Conservation (phyloP, 2,888 invertebrate genomes). For the Aphodius granarius region DNA sequence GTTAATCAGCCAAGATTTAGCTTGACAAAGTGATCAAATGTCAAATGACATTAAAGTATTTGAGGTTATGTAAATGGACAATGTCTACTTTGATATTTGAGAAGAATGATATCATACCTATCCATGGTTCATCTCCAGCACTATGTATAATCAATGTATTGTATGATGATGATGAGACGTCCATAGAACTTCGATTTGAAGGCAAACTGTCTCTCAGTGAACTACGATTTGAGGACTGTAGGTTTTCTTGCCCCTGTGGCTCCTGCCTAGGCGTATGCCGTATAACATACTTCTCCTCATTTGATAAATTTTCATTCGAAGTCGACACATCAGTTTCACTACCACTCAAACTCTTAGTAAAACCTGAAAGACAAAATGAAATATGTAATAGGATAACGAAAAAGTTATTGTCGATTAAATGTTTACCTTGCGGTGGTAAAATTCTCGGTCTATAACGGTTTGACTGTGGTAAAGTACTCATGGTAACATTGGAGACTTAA, state of each 20-base stretch:
- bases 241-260: slow-evolving; percentile 89
- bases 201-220: slow-evolving; percentile 63
- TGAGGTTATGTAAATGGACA: no score
- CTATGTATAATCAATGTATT: slow-evolving; percentile 84
- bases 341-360: slow-evolving; percentile 72
- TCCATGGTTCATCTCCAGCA: slow-evolving; percentile 73
- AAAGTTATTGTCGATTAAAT: neutral
- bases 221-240: slow-evolving; percentile 61
- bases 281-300: slow-evolving; percentile 82
- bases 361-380: slow-evolving; percentile 15
- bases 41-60: no score
- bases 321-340: slow-evolving; percentile 91
- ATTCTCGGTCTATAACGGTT: slow-evolving; percentile 44
- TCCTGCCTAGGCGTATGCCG: slow-evolving; percentile 83
- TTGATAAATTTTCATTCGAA: slow-evolving; percentile 85
- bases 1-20: no score
- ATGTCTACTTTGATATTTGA: no score
- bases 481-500: slow-evolving; percentile 18
- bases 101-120: slow-evolving; percentile 54
- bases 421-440: slow-evolving; percentile 42
- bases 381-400: neutral
- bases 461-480: slow-evolving; percentile 45
- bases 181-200: slow-evolving; percentile 69
- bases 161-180: slow-evolving; percentile 78
- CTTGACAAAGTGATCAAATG: no score